A percentile compares a stretch with the other conserved stretches of the same genome.
Conservation (phyloP, 2,113 vertebrate species). For the Penelope pileata region DNA sequence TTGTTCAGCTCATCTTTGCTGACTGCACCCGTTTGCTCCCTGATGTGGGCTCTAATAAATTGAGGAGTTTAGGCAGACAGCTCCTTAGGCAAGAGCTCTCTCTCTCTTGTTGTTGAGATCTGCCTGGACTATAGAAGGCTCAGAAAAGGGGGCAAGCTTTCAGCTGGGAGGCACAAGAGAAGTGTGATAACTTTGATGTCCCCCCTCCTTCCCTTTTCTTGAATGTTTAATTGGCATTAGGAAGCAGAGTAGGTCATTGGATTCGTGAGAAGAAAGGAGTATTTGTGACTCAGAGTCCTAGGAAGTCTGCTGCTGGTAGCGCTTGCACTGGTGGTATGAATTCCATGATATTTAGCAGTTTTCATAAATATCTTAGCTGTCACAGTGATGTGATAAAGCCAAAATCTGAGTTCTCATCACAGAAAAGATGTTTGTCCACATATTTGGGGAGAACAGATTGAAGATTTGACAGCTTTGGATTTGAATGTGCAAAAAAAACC, state of each 20-base stretch:
- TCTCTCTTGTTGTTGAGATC: constrained; percentile 55
- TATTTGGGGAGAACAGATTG: not conserved
- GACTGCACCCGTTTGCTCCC: constrained; percentile 68
- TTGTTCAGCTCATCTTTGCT: constrained; percentile 60
- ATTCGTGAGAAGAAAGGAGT: constrained; percentile 37
- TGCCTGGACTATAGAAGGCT: constrained; percentile 65
- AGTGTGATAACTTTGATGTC: not conserved
- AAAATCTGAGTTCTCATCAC: not conserved
- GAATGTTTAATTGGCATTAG: constrained; percentile 26
- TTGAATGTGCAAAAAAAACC: not conserved
- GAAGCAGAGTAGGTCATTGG: constrained; percentile 40
- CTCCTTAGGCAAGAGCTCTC: constrained; percentile 69
- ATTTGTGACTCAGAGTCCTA: constrained; percentile 22
- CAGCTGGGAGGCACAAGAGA: constrained; percentile 48
- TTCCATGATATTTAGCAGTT: not conserved
- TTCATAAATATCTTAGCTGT: not conserved
- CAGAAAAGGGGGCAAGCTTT: constrained; percentile 41
- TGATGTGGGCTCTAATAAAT: constrained; percentile 76
- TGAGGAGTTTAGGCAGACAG: constrained; percentile 67
- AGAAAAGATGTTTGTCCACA: accelerated
- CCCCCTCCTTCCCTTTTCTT: not conserved
- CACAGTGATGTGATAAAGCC: not conserved
- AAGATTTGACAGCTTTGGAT: not conserved
- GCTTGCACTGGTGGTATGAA: not conserved
- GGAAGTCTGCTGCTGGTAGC: not conserved